These are phyloP conservation scores for Amiota mariae DNA, from an alignment of 2,888 invertebrate species.

Conservation along the genomic window DNA sequence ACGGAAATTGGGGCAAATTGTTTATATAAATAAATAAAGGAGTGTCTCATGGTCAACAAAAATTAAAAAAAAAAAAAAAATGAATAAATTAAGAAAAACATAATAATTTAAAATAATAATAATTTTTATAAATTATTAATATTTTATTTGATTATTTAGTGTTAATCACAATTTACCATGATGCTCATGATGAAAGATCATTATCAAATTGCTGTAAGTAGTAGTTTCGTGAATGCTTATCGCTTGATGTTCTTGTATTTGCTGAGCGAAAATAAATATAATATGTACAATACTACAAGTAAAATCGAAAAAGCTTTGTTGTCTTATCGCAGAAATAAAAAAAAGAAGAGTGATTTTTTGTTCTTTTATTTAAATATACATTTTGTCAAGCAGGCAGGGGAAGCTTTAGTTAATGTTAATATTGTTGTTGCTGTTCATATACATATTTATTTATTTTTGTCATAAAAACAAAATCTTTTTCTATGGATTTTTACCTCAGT, in stretches of 20 bases:
- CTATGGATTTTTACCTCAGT: slow-evolving; percentile 56
- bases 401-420: slow-evolving; percentile 63
- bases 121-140: too few relatives aligned
- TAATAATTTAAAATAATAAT: too few relatives aligned
- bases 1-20: too few relatives aligned
- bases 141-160: too few relatives aligned
- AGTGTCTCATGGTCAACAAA: too few relatives aligned
- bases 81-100: too few relatives aligned
- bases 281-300: too few relatives aligned
- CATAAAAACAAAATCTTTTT: slow-evolving; percentile 34
- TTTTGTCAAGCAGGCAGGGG: slow-evolving; percentile 37
- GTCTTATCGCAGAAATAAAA: slow-evolving; percentile 12
- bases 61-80: too few relatives aligned
- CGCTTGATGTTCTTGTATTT: slow-evolving; percentile 55
- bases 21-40: too few relatives aligned
- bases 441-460: slow-evolving; percentile 43
- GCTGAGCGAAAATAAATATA: slow-evolving; percentile 50
- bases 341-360: slow-evolving; percentile 10
- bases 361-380: slow-evolving; percentile 35
- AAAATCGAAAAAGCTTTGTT: slow-evolving; percentile 19
- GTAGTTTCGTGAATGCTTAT: slow-evolving; percentile 40
- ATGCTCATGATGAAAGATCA: neutral
- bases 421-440: slow-evolving; percentile 45
- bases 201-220: neutral
- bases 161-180: too few relatives aligned